Conservation (phyloP, 2,797 vertebrate genomes). For the Telmatherina bonti region DNA sequence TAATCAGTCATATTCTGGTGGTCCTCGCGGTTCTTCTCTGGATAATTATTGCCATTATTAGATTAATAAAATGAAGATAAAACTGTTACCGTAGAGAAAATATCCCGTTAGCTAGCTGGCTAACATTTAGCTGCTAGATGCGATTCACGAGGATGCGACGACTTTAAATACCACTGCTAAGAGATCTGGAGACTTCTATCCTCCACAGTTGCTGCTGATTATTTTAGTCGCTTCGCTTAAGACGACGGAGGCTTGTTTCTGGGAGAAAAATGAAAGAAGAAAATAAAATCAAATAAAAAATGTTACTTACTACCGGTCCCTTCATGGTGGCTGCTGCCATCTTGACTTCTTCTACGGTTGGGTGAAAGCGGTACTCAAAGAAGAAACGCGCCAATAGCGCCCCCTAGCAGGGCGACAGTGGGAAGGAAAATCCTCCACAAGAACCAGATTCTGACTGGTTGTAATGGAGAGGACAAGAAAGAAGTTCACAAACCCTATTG, state of each 20-base stretch:
- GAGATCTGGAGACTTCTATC: accelerated
- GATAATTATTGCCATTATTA: background rate
- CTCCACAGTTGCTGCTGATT: accelerated
- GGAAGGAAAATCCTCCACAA: too few species aligned
- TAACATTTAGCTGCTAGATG: background rate
- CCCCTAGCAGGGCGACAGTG: constrained; percentile 40
- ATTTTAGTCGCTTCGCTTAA: background rate
- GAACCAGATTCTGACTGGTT: too few species aligned
- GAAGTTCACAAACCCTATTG: too few species aligned
- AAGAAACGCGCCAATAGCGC: constrained; percentile 24
- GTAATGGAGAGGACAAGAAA: too few species aligned
- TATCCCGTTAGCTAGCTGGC: constrained; percentile 6
- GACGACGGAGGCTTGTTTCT: too few species aligned
- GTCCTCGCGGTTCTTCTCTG: background rate
- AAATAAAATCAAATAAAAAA: too few species aligned
- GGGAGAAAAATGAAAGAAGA: background rate
- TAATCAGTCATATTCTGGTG: accelerated
- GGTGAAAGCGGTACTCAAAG: background rate
- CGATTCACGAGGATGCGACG: constrained; percentile 56
- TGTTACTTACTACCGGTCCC: constrained; percentile 83
- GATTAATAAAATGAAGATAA: background rate
- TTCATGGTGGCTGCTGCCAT: constrained; percentile 92
- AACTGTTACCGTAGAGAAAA: too few species aligned
- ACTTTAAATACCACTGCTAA: accelerated
- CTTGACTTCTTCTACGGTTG: constrained; percentile 58